Base-by-base conservation (phyloP, 2,888 invertebrate genomes). In the Timema cristinae region DNA sequence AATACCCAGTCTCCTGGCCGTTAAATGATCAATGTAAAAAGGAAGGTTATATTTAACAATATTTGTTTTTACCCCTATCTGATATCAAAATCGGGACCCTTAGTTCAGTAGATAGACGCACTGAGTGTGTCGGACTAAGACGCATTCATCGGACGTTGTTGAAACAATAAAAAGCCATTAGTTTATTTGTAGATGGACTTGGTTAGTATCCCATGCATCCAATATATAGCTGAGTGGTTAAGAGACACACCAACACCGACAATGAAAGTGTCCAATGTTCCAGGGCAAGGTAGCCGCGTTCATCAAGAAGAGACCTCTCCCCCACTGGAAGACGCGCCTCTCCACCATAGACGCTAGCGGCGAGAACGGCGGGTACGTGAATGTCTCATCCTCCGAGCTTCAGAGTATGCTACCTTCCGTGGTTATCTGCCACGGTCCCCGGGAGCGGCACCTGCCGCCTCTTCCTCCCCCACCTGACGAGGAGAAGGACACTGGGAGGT, bases 351-450 rank as follows among this genome's bases (percentile, higher is more conserved):
- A 16, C 11, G 51, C 10, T 32, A 32, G 52, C 51, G 52, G 50
- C 66, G 47, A 48, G 16, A 49, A 51, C 49, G 69, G 66, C 5
- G 69, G 66, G 8, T 66, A 70, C 74, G 77, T 79, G 32, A 32
- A 32, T 8, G 79, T 79, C 2, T 84, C 84, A 61, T 81, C 82
- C 0, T 83, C 85, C 0, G 88, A 88, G 77, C 78, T 87, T 68
- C 87, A 88, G 78, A 83, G 83, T 54, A 88, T 88, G 87, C 79
- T 89, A 75, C 84, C 86, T 0, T 78, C 74, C 6, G 48, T 71
- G 16, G 66, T 70, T 32, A 68, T 71, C 50, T 61, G 74, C 63
- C 71, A 72, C 50, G 59, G 66, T 10, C 69, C 69, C 7, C 50
- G 49, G 10, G 71, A 73, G 56, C 56, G 68, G 11, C 56, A 76